phyloP scores from a whole-genome alignment of 2,888 invertebrate genomes.

The Branchipolynoe longqiensis region DNA sequence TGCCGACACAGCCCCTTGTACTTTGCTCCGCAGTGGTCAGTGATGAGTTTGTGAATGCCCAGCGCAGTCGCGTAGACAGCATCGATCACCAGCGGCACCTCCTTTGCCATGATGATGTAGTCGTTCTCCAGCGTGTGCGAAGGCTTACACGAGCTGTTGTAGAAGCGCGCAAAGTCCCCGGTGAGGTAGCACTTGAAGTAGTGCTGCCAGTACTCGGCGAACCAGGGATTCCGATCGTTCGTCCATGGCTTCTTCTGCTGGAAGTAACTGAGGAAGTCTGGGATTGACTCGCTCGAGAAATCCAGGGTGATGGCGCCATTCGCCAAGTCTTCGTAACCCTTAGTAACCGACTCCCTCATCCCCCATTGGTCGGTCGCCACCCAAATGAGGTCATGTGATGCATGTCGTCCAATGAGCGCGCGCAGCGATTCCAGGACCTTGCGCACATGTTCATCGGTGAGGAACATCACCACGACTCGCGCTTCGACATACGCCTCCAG shows the following conservation, averaged over 20 bases:
- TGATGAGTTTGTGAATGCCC: constrained; percentile 67
- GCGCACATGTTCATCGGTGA: constrained; percentile 50
- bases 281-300: constrained; percentile 24
- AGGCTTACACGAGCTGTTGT: constrained; percentile 41
- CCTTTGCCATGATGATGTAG: constrained; percentile 41
- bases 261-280: constrained; percentile 57
- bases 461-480: constrained; percentile 54
- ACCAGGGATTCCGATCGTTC: constrained; percentile 61
- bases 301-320: constrained; percentile 58
- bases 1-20: not conserved
- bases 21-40: constrained; percentile 39
- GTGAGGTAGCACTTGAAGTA: constrained; percentile 60
- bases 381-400: constrained; percentile 56
- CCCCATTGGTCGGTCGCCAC: constrained; percentile 60
- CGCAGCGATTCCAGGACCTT: constrained; percentile 38
- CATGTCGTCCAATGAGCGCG: not conserved
- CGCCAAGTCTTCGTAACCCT: constrained; percentile 53
- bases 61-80: constrained; percentile 72
- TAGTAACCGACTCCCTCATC: not conserved
- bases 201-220: constrained; percentile 64
- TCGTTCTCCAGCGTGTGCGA: constrained; percentile 31
- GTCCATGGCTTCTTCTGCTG: constrained; percentile 21
- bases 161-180: constrained; percentile 42
- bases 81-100: constrained; percentile 67
- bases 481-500: constrained; percentile 37